Percentiles rank a stretch among this genome's conserved stretches.
Conservation (phyloP, 2,113 vertebrate species). For the Aphelocoma coerulescens region DNA sequence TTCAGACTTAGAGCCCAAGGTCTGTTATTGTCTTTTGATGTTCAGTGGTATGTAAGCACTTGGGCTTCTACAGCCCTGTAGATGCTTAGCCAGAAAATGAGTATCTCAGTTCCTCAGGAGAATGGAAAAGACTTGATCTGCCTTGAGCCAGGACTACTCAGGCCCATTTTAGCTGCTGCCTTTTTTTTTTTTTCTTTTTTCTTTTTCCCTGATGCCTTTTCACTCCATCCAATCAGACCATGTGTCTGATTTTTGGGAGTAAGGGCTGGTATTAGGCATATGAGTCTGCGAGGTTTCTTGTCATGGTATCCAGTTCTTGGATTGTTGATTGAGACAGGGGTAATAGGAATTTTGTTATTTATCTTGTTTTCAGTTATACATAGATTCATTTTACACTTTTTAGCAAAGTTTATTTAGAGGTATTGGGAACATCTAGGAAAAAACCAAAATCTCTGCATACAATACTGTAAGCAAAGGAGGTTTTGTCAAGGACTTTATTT, state of each 20-base stretch:
- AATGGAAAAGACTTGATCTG: background rate
- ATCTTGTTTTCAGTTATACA: background rate
- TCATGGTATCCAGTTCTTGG: background rate
- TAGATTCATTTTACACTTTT: background rate
- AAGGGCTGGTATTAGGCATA: accelerated
- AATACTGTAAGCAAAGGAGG: background rate
- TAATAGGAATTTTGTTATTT: background rate
- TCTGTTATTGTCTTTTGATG: background rate
- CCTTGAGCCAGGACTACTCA: background rate
- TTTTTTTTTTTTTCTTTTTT: background rate
- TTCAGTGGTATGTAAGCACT: background rate
- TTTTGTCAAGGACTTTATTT: slow-evolving; percentile 29
- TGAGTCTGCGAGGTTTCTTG: background rate
- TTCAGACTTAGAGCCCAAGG: background rate
- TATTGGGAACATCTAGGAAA: background rate
- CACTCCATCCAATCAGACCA: background rate
- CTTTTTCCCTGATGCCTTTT: background rate
- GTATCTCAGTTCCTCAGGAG: background rate
- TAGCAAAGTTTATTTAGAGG: background rate
- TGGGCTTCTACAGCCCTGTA: background rate
- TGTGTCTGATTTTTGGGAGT: background rate
- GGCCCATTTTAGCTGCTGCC: background rate
- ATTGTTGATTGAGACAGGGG: background rate
- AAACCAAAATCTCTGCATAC: background rate
- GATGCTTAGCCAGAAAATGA: background rate